Evolutionary conservation across 2,797 vertebrate species (phyloP), one percentile per base, ranked within the genome.

Genomic region (Acipenser transmontanus): DNA sequence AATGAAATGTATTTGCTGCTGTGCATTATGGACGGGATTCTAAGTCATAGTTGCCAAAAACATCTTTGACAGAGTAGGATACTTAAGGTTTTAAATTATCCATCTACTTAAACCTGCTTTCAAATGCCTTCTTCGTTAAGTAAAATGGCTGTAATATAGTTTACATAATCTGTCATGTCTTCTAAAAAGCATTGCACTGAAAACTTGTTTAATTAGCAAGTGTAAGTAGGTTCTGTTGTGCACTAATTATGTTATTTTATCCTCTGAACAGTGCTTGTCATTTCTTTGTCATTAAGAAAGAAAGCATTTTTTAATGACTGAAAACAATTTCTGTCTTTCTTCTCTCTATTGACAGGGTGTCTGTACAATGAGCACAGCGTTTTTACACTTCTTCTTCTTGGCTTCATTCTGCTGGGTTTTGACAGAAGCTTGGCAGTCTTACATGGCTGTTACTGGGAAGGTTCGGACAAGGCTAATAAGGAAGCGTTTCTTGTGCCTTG

Each of bases 341-440:
- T 70, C 79, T 65, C 34, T 78, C 72, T 79, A n/a, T 72, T 77
- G 70, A 73, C 78, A 99, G 97, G 92, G 93, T 7, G 92, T 99
- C 78, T 99, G 97, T 79, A 90, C 95, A 69, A 97, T 98, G 89
- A 99, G 96, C 17, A 98, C 97, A 1, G 97, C 96, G 61, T 97
- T 99, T 81, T 93, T 99, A 77, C 97, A 99, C 90, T 99, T 99
- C 88, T 99, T 99, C 88, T 99, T 99, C 87, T 84, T 99, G 90
- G 97, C 97, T 64, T 99, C 97, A 1, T 99, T 99, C 88, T 99
- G 97, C 85, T 99, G 97, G 97, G 97, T 99, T 74, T 91, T 99
- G 88, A 99, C 97, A 14, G 97, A 99, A 86, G 97, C 97, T 69
- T 99, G 97, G 97, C 97, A 99, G 88, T 99, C 97, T 63, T 99